Evolutionary conservation across 1,140 invertebrate species (phyloP), one percentile per base, ranked within the genome.

Genomic region (Tetranychus cinnabarinus): DNA sequence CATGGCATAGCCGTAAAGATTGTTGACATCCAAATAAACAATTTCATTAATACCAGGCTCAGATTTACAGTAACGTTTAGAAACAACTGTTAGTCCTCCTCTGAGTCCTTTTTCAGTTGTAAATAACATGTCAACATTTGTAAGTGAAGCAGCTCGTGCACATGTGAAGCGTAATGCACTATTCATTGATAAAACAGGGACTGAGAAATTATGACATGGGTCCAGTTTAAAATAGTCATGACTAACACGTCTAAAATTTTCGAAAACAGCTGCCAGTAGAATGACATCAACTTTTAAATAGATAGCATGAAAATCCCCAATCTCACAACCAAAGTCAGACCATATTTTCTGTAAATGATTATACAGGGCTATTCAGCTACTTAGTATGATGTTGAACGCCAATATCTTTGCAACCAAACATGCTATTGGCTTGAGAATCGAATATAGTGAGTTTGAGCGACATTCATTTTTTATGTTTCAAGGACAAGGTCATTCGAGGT

Each of bases 81-180:
- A 37, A 3, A 48, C 35, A 15, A 37, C 35, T 39, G 33, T 35
- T 12, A 61, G 37, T 10, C 61, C 61, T 2, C 61, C 61, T 60
- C 61, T 34, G 33, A 61, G 36, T 36, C 61, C 61, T 55, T 61
- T 56, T 56, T 55, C 52, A 1, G 56, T 56, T 13, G 60, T 37
- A 15, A 58, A 42, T 36, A 45, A 31, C 34, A 62, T 35, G 46
- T 36, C 45, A 57, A 33, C 45, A 54, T 62, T 15, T 3, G 47
- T 55, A 42, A 59, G 34, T 31, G 36, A 46, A 34, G 39, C n/a
- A 35, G 4, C 2, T 31, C 12, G 10, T 3, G 12, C 7, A 2
- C 33, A 2, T 3, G 54, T 55, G 1, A 3, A 12, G 2, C 12
- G 13, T 1, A 55, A 31, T 2, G 54, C 54, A 2, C 13, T 31